phyloP scores from a whole-genome alignment of 2,888 invertebrate genomes.

The Lasioglossum zephyrum region DNA sequence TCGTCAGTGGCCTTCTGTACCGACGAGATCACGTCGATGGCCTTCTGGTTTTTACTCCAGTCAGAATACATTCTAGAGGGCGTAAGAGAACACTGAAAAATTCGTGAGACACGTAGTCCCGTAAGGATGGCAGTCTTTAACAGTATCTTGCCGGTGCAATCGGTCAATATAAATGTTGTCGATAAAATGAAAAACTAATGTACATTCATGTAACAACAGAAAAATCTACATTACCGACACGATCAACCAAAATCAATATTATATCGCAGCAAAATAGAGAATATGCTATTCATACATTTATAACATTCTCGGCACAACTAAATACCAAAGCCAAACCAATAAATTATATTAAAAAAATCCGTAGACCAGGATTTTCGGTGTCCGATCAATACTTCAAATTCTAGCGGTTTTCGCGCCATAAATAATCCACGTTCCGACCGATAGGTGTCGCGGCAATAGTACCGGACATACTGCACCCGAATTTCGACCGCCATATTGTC shows the following conservation, averaged over 20 bases:
- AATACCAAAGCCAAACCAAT: neutral
- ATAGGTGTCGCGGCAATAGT: constrained; percentile 50
- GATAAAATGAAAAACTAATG: too few species aligned
- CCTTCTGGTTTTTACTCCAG: too few species aligned
- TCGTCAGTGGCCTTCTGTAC: too few species aligned
- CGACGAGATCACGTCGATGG: too few species aligned
- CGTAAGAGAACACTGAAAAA: too few species aligned
- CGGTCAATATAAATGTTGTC: too few species aligned
- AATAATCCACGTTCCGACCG: neutral
- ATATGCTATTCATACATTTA: neutral
- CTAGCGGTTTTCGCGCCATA: constrained; percentile 21
- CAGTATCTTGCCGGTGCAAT: too few species aligned
- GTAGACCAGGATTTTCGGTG: neutral
- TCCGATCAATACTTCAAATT: constrained; percentile 9
- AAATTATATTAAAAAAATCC: neutral
- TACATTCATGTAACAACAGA: too few species aligned
- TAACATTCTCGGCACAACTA: neutral
- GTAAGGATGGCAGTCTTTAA: too few species aligned
- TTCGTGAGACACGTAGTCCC: too few species aligned
- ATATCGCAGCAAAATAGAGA: neutral
- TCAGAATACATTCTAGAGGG: too few species aligned
- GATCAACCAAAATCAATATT: neutral
- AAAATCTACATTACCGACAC: too few species aligned
- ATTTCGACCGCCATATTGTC: constrained; percentile 87
- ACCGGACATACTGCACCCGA: constrained; percentile 73